These are phyloP conservation scores for Nannoperca australis DNA, from an alignment of 2,797 vertebrate genomes.

Conservation along the genomic window DNA sequence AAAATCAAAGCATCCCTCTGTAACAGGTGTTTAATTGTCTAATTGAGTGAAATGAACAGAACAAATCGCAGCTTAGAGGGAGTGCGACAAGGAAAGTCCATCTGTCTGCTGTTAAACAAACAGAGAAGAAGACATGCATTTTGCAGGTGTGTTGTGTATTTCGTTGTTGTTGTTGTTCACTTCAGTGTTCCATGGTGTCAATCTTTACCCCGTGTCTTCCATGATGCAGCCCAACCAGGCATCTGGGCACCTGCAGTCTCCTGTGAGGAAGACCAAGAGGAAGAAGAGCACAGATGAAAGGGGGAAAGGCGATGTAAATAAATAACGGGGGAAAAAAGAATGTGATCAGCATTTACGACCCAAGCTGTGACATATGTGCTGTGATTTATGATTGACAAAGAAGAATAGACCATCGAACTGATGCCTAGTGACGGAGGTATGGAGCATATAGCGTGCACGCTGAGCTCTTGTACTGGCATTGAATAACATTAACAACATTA, in stretches of 20 bases:
- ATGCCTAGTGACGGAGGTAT: neutral
- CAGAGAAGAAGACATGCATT: neutral
- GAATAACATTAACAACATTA: slow-evolving; percentile 62
- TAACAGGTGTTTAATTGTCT: slow-evolving; percentile 46
- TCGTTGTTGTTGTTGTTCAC: neutral
- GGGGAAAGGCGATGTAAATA: neutral
- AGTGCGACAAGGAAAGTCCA: slow-evolving; percentile 1
- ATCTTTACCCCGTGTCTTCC: slow-evolving; percentile 94
- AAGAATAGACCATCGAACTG: neutral
- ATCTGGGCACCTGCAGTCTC: slow-evolving; percentile 93
- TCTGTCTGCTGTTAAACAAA: slow-evolving; percentile 21
- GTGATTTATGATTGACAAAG: neutral
- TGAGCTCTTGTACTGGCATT: slow-evolving; percentile 42
- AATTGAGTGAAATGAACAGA: slow-evolving; percentile 49
- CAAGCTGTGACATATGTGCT: neutral
- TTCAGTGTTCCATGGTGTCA: neutral
- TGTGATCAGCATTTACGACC: neutral
- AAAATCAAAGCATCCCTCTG: slow-evolving; percentile 29
- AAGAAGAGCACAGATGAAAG: neutral
- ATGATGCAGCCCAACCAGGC: slow-evolving; percentile 95
- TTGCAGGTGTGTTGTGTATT: slow-evolving; percentile 11
- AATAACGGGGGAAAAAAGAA: neutral
- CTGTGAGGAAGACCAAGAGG: slow-evolving; percentile 70
- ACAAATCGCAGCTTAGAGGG: slow-evolving; percentile 31
- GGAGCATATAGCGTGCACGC: slow-evolving; percentile 1